Conservation (phyloP, 2,797 vertebrate genomes). For the Phalanger gymnotis region DNA sequence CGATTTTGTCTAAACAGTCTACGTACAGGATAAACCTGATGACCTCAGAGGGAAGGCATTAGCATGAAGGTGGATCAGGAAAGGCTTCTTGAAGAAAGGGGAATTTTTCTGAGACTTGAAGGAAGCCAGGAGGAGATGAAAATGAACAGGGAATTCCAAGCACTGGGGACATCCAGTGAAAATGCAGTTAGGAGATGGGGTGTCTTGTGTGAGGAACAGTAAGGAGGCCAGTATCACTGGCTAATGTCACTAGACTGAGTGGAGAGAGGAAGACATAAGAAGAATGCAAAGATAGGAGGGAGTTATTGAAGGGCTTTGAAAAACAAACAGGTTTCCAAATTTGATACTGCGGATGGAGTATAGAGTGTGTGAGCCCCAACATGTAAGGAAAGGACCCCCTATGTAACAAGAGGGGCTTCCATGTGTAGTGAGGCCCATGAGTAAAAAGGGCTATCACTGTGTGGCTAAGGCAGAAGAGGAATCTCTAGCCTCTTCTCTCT, state of each 20-base stretch:
- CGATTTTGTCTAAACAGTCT: neutral
- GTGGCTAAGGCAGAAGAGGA: neutral
- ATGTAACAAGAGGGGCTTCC: neutral
- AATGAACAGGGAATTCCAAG: too few relatives aligned
- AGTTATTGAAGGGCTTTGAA: neutral
- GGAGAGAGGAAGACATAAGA: neutral
- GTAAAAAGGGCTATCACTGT: too few relatives aligned
- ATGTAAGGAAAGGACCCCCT: too few relatives aligned
- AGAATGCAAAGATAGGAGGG: neutral
- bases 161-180: too few relatives aligned
- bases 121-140: too few relatives aligned
- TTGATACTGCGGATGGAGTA: neutral
- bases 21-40: neutral
- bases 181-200: too few relatives aligned
- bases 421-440: too few relatives aligned
- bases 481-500: neutral
- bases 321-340: too few relatives aligned
- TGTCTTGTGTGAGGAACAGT: too few relatives aligned
- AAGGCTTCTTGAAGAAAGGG: neutral
- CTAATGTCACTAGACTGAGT: neutral
- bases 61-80: neutral
- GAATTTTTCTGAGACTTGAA: neutral
- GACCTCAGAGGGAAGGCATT: neutral
- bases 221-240: too few relatives aligned
- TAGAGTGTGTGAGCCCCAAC: neutral